Base-by-base conservation (phyloP, 2,113 vertebrate genomes). In the Phalacrocorax brasilianus region DNA sequence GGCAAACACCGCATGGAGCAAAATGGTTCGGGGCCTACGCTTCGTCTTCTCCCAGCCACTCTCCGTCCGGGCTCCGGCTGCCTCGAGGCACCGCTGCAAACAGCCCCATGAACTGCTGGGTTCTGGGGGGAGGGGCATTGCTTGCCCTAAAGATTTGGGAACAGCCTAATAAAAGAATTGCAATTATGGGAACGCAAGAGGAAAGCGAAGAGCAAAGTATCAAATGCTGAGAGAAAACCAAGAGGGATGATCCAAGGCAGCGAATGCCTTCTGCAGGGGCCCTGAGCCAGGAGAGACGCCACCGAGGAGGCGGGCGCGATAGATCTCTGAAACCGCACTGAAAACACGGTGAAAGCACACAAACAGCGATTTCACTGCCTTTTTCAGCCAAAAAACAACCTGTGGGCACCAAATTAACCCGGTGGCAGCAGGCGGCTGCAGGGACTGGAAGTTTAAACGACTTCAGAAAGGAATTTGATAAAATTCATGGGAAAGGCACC, bases 231-330 rank as follows among this genome's bases (percentile, higher is more conserved):
- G 45, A 42, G 42, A 71, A 88, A 90, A 42, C 27, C 23, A 45
- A 59, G 33, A 65, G 27, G 45, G 30, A 23, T n/a, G 63, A 80
- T 66, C 38, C 8, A 5, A 47, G 50, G 52, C 38, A 67, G 52
- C 3, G 1, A 61, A 17, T 8, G 7, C 35, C 44, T 83, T 73
- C 80, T 53, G 63, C 50, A 40, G 72, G 70, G 76, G 35, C 66
- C 22, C 56, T 11, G 28, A 32, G 38, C 28, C 19, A 50, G 67
- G 47, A 74, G 42, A 72, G 70, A 24, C 0, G 5, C 35, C 58
- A 11, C 26, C 0, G 8, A 44, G n/a, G 33, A 45, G 44, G 28
- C 6, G 27, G 40, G 18, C 2, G 2, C 1, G 35, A 65, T 0
- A 18, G 3, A 23, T 26, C 42, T 13, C 21, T 8, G n/a, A 72